These are phyloP conservation scores for Aeoliscus strigatus DNA, from an alignment of 2,797 vertebrate genomes.

Conservation along the genomic window DNA sequence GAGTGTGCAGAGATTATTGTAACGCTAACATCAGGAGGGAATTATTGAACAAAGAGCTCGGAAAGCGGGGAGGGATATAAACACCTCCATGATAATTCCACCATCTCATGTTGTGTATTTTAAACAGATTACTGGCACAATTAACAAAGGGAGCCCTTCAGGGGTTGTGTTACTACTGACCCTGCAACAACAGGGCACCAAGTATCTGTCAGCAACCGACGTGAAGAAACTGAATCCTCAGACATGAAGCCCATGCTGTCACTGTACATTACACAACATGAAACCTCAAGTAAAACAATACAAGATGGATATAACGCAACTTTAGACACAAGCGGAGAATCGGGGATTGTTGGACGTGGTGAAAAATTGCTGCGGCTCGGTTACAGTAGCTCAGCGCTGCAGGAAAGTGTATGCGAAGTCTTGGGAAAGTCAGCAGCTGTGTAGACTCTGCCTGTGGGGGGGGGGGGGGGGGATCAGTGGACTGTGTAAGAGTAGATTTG, in stretches of 20 bases:
- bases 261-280: conserved; percentile 44
- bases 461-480: conserved; percentile 56
- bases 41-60: conserved; percentile 54
- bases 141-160: conserved; percentile 42
- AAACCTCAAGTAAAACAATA: conserved; percentile 50
- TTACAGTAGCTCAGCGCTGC: conserved; percentile 50
- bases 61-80: conserved; percentile 44
- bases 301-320: conserved; percentile 37
- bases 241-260: conserved; percentile 33
- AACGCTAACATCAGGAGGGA: conserved; percentile 47
- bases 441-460: conserved; percentile 42
- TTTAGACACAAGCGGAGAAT: conserved; percentile 24
- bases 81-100: conserved; percentile 43
- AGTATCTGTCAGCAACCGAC: conserved; percentile 46
- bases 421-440: conserved; percentile 66
- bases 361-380: conserved; percentile 38
- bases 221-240: conserved; percentile 36
- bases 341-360: conserved; percentile 44
- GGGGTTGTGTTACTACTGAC: conserved; percentile 27
- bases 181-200: conserved; percentile 36
- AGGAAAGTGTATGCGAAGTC: conserved; percentile 32
- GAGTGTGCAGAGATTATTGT: conserved; percentile 33
- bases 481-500: conserved; percentile 62
- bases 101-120: conserved; percentile 31
- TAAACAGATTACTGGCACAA: conserved; percentile 57